phyloP scores from a whole-genome alignment of 2,113 vertebrate species.

The Sinosuthora webbiana region DNA sequence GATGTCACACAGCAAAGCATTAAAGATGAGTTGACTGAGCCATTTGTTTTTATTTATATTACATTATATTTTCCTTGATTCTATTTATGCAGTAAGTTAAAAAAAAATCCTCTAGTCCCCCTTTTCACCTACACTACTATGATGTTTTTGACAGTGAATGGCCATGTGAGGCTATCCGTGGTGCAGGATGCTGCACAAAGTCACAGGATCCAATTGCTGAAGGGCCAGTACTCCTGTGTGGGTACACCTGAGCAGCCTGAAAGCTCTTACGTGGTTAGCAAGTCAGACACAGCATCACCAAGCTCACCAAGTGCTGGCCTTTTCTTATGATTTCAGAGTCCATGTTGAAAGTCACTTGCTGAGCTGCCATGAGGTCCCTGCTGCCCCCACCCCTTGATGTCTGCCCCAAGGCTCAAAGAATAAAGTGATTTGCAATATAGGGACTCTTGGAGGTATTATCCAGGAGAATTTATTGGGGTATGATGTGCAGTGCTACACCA shows the following conservation, averaged over 20 bases:
- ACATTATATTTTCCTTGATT: constrained; percentile 69
- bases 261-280: rapidly evolving
- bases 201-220: not conserved
- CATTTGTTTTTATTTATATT: constrained; percentile 79
- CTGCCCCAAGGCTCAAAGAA: not conserved
- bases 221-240: not conserved
- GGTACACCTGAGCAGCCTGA: not conserved
- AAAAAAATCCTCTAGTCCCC: not conserved
- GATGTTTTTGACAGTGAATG: not conserved
- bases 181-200: not conserved
- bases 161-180: not conserved
- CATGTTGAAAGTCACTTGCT: not conserved
- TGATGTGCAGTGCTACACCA: not conserved
- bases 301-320: rapidly evolving
- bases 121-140: not conserved
- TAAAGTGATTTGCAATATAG: not conserved
- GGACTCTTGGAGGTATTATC: not conserved
- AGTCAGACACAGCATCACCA: not conserved
- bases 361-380: not conserved
- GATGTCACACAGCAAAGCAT: constrained; percentile 72
- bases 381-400: not conserved
- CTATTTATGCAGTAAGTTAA: constrained; percentile 46
- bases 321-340: not conserved
- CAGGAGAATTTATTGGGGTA: not conserved
- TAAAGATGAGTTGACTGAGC: constrained; percentile 74